These are phyloP conservation scores for Sabatieria punctata DNA, from an alignment of 2,888 invertebrate genomes.

Conservation along the genomic window DNA sequence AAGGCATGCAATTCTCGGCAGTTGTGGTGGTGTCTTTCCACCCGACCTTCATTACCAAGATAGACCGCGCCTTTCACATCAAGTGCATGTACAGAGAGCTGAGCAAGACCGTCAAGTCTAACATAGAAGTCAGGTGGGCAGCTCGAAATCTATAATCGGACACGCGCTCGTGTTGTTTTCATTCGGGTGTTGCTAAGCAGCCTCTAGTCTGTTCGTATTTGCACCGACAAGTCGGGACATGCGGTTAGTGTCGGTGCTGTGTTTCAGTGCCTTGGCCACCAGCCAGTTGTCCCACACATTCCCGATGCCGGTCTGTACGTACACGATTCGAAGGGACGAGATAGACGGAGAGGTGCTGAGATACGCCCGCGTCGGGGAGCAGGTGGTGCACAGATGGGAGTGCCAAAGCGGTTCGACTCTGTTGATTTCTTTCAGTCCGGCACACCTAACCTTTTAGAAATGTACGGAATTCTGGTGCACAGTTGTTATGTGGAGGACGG, in stretches of 20 bases:
- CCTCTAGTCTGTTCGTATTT: too few relatives aligned
- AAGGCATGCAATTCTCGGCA: constrained; percentile 30
- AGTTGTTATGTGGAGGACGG: constrained; percentile 30
- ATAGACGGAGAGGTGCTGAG: constrained; percentile 26
- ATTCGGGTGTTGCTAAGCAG: too few relatives aligned
- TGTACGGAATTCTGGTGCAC: constrained; percentile 29
- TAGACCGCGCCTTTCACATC: constrained; percentile 29
- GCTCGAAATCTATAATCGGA: too few relatives aligned
- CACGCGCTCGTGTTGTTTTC: too few relatives aligned
- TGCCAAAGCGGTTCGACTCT: constrained; percentile 20
- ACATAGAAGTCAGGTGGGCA: constrained; percentile 29
- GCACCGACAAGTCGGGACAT: too few relatives aligned
- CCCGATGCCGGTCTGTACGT: constrained; percentile 26
- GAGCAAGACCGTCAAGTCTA: constrained; percentile 18
- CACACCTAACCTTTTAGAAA: constrained; percentile 15
- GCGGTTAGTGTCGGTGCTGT: too few relatives aligned
- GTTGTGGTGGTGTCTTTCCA: constrained; percentile 29
- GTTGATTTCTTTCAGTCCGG: background rate
- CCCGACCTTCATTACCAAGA: constrained; percentile 18
- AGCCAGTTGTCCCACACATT: constrained; percentile 19
- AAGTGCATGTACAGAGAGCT: constrained; percentile 29
- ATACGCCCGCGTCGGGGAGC: constrained; percentile 29
- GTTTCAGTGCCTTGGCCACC: too few relatives aligned
- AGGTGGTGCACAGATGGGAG: constrained; percentile 31
- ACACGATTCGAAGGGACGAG: constrained; percentile 28